Evolutionary conservation across 2,888 invertebrate species (phyloP), one percentile per base, ranked within the genome.

Genomic region (Andrena haemorrhoa): DNA sequence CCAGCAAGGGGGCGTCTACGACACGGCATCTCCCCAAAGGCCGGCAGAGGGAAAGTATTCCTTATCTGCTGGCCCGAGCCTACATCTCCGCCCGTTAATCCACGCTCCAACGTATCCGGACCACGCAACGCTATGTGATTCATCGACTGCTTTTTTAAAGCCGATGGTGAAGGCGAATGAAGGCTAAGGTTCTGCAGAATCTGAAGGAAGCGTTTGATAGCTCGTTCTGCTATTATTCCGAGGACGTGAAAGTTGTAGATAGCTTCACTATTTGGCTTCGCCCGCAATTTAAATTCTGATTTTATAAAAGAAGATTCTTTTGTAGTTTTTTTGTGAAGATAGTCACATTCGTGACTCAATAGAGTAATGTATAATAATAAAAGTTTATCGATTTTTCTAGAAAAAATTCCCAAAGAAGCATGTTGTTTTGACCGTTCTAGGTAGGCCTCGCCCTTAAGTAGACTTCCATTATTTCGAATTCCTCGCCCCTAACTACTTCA

Each of bases 41-140:
- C 68, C 23, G 29, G 31, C 73, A 51, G 71, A 86, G 75, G 73
- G 69, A 86, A 75, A 75, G 77, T 72, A 86, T 80, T 86, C 53
- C 84, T 86, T 84, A 86, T 86, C 84, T 78, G 12, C 31, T 29
- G 12, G 23, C 29, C 53, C 2, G 41, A n/a, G 56, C 61, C 51
- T 16, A 47, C 65, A 47, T 61, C 68, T 53, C 29, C 8, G 56
- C 60, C 51, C 26, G 12, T 53, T 79, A 69, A 79, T 76, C 61
- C 69, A 63, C 73, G 35, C 60, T 35, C 53, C 20, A 41, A 68
- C 66, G 75, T 63, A 23, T 26, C 33, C 4, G 56, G 4, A 10
- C 10, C 56, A 23, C 20, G 23, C 56, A 23, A 7, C 29, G 16
- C 65, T 61, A 35, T 58, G 0, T 29, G 74, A 61, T 56, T 78